Evolutionary conservation across 2,797 vertebrate species (phyloP).

Genomic region (Spinus pinus): DNA sequence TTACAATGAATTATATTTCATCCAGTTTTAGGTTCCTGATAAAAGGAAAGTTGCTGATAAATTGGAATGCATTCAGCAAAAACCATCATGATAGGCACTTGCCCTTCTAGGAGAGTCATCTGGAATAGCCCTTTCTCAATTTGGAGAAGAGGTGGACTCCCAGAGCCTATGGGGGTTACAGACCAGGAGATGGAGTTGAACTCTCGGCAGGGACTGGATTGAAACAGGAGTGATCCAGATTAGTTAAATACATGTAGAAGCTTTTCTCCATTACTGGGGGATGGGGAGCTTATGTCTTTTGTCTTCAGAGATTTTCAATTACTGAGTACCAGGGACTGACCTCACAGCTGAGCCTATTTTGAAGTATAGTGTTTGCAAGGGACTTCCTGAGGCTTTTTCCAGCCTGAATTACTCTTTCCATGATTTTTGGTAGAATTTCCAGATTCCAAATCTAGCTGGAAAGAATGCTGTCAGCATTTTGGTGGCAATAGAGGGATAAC

Average conservation of each 20-base stretch:
- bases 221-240: neutral
- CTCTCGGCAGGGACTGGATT: neutral
- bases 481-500: neutral
- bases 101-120: neutral
- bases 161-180: neutral
- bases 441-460: neutral
- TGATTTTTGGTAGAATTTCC: neutral
- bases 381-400: neutral
- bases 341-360: neutral
- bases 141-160: neutral
- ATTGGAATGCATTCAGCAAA: neutral
- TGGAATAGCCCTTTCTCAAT: neutral
- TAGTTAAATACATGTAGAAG: neutral
- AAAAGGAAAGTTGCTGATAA: neutral
- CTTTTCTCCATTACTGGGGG: neutral
- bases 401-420: neutral
- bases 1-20: fast-evolving
- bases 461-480: neutral
- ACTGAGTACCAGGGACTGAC: neutral
- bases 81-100: neutral
- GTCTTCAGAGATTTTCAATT: neutral
- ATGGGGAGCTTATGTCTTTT: neutral
- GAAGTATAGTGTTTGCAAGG: neutral
- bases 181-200: neutral
- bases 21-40: neutral